A percentile compares a stretch with the other conserved stretches of the same genome.
Conservation (phyloP, 92 coral and sea anemone genomes). For the Actinostola sp. region DNA sequence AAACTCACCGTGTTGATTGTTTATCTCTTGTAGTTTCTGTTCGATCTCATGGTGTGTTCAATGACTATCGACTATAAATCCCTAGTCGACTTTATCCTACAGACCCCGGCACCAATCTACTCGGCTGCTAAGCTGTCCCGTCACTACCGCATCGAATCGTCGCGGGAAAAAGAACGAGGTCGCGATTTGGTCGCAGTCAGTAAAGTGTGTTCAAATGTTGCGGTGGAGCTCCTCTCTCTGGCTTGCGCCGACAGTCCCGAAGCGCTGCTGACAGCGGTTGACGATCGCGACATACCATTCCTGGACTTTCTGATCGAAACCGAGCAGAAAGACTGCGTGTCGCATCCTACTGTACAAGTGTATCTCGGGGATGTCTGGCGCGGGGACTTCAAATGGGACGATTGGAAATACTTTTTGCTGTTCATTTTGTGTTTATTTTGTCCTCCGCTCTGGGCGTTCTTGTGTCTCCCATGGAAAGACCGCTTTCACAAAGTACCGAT, state of each 20-base stretch:
- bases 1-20: no score
- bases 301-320: slow-evolving; percentile 91
- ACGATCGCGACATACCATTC: slow-evolving; percentile 91
- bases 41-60: slow-evolving; percentile 97
- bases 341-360: slow-evolving; percentile 95
- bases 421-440: slow-evolving; percentile 81
- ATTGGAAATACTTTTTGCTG: slow-evolving; percentile 87
- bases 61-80: slow-evolving; percentile 82
- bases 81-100: slow-evolving; percentile 86
- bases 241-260: slow-evolving; percentile 95
- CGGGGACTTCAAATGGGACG: slow-evolving; percentile 93
- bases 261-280: slow-evolving; percentile 83
- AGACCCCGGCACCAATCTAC: slow-evolving; percentile 95
- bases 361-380: slow-evolving; percentile 99
- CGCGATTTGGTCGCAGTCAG: slow-evolving; percentile 93
- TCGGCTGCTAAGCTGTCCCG: slow-evolving; percentile 95
- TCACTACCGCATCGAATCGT: slow-evolving; percentile 88
- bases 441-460: slow-evolving; percentile 92
- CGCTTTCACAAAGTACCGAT: slow-evolving; percentile 91
- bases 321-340: slow-evolving; percentile 94
- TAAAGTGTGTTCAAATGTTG: slow-evolving; percentile 89
- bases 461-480: slow-evolving; percentile 95
- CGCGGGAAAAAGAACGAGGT: slow-evolving; percentile 93
- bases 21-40: slow-evolving; percentile 69
- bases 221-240: slow-evolving; percentile 87